phyloP scores from a whole-genome alignment of 2,113 vertebrate genomes.

The Dendrocopos noguchii region DNA sequence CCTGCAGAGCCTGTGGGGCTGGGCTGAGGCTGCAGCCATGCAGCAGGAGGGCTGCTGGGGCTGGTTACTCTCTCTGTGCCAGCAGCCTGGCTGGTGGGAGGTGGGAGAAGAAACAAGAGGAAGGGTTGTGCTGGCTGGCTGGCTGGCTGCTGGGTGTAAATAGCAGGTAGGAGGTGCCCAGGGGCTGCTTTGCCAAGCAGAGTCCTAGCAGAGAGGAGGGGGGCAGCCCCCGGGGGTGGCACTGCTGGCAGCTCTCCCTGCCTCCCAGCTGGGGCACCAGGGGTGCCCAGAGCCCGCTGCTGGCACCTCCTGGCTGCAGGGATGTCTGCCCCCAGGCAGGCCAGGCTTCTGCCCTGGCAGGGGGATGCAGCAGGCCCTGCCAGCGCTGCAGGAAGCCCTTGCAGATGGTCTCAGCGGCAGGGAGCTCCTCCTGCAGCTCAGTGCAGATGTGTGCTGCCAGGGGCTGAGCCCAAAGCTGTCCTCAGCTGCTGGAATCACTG shows the following conservation, averaged over 20 bases:
- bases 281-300: slow-evolving; percentile 29
- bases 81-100: not conserved
- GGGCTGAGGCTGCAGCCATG: not conserved
- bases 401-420: too few species aligned
- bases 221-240: slow-evolving; percentile 15
- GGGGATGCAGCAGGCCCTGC: not conserved
- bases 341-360: not conserved
- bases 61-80: not conserved
- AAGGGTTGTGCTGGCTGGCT: not conserved
- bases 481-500: too few species aligned
- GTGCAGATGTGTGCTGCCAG: too few species aligned
- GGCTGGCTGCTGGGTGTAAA: not conserved
- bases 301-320: slow-evolving; percentile 20
- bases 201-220: not conserved
- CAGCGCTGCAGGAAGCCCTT: not conserved
- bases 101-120: not conserved
- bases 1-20: not conserved
- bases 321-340: not conserved
- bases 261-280: slow-evolving; percentile 43
- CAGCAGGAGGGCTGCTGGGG: not conserved
- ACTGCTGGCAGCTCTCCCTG: slow-evolving; percentile 66
- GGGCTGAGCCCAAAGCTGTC: too few species aligned
- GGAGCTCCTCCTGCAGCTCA: too few species aligned
- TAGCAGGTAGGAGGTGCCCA: not conserved
- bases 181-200: not conserved